phyloP scores from a whole-genome alignment of 2,888 invertebrate genomes.

The Corbicula japonica region DNA sequence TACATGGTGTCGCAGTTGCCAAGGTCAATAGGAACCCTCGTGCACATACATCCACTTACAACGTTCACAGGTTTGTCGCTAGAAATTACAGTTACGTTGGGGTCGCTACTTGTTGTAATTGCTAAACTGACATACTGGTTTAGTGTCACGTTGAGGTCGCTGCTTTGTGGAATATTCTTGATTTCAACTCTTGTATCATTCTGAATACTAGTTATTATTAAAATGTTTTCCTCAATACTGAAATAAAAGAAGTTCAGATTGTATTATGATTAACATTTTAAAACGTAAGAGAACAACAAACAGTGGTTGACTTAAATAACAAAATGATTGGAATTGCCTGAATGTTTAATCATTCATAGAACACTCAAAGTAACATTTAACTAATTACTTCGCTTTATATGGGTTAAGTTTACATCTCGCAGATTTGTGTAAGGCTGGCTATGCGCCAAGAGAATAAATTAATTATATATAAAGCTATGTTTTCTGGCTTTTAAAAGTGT shows the following conservation, averaged over 20 bases:
- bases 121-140: not conserved
- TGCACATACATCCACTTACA: not conserved
- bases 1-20: not conserved
- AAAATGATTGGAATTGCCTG: no score
- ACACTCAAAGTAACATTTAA: no score
- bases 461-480: no score
- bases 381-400: no score
- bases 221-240: not conserved
- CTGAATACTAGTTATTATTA: not conserved
- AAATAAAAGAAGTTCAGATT: conserved; percentile 3
- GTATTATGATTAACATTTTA: no score
- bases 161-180: not conserved
- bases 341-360: no score
- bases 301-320: no score
- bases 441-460: no score
- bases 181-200: not conserved
- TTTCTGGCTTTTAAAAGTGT: no score
- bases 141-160: not conserved
- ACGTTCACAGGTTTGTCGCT: not conserved
- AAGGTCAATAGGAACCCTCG: not conserved
- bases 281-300: no score
- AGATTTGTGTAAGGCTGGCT: no score
- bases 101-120: not conserved
- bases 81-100: not conserved
- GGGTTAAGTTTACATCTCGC: no score